Evolutionary conservation across 2,797 vertebrate genomes (phyloP).

Genomic region (Delichon dasypus): DNA sequence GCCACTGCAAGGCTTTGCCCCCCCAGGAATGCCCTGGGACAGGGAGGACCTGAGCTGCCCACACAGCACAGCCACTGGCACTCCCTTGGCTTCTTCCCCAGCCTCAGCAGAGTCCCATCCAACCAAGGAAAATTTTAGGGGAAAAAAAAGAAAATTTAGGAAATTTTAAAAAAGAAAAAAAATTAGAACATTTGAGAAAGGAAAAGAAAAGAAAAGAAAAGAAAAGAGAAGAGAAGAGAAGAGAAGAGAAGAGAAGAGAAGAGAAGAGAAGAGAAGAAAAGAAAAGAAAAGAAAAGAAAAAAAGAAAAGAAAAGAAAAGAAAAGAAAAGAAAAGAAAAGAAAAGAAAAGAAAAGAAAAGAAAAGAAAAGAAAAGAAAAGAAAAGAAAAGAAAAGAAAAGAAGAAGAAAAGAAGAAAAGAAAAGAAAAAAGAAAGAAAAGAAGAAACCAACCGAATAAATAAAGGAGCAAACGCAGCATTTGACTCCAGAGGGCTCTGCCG

Average conservation of each 20-base stretch:
- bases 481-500: neutral
- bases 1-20: neutral
- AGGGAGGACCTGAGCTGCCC: neutral
- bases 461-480: neutral
- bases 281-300: too few species aligned
- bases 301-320: neutral
- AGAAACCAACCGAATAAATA: neutral
- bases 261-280: neutral
- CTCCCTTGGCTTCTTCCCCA: neutral
- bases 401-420: neutral
- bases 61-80: neutral
- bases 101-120: neutral
- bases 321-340: neutral
- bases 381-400: neutral
- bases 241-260: neutral
- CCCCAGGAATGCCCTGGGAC: accelerated
- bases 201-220: too few species aligned
- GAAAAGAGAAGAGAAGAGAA: too few species aligned
- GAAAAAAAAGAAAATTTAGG: neutral
- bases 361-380: too few species aligned
- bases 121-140: neutral
- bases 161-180: too few species aligned
- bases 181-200: too few species aligned
- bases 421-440: neutral
- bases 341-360: neutral